Conservation (phyloP, 2,797 vertebrate genomes). For the Chelmon rostratus region DNA sequence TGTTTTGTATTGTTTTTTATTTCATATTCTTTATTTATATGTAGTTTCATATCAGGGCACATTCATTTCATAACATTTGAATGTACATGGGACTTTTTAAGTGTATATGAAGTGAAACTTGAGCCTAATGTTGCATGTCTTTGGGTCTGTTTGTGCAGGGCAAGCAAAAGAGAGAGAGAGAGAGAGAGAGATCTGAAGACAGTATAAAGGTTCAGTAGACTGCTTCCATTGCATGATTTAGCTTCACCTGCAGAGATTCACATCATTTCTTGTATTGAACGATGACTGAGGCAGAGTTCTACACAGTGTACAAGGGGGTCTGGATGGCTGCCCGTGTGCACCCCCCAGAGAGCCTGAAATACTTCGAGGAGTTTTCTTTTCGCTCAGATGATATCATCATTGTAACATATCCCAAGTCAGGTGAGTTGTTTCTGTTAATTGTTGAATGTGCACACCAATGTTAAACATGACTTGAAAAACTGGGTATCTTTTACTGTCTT, state of each 20-base stretch:
- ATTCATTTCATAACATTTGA: too few relatives aligned
- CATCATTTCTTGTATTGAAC: not conserved
- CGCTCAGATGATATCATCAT: slow-evolving; percentile 79
- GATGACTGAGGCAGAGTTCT: slow-evolving; percentile 82
- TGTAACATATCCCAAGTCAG: slow-evolving; percentile 84
- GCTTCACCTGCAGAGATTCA: not conserved
- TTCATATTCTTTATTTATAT: too few relatives aligned
- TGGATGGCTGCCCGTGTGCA: slow-evolving; percentile 43
- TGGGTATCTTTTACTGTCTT: too few relatives aligned
- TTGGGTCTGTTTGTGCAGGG: not conserved
- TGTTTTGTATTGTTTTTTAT: too few relatives aligned
- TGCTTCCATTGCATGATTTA: too few relatives aligned
- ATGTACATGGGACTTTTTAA: too few relatives aligned
- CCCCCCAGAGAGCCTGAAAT: slow-evolving; percentile 67
- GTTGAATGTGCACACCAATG: too few relatives aligned
- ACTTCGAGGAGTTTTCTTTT: slow-evolving; percentile 79
- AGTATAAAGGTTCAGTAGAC: not conserved
- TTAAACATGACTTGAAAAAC: too few relatives aligned
- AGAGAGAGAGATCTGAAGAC: not conserved
- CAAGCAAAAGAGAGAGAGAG: too few relatives aligned
- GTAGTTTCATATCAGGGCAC: too few relatives aligned
- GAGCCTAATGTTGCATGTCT: not conserved
- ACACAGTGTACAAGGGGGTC: slow-evolving; percentile 74
- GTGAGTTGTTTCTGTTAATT: slow-evolving; percentile 55
- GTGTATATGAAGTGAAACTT: not conserved